A percentile compares a stretch with the other conserved stretches of the same genome.
Conservation (phyloP, 2,888 invertebrate species). For the Trisateles emortualis region DNA sequence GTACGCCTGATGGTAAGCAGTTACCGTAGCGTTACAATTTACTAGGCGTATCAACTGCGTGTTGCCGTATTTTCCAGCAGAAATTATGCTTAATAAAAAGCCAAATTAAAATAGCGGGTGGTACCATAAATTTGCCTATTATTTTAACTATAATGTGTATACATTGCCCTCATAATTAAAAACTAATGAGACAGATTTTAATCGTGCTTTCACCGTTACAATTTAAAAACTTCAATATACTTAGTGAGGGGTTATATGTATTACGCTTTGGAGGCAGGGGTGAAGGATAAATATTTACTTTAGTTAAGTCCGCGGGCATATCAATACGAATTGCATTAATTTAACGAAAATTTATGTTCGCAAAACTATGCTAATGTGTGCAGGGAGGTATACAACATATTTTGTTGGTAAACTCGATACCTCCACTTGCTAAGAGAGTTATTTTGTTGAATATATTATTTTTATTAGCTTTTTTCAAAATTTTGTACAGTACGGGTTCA, state of each 20-base stretch:
- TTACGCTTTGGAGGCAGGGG: slow-evolving; percentile 7
- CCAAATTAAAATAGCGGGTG: neutral
- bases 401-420: neutral
- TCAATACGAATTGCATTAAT: slow-evolving; percentile 11
- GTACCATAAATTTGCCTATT: neutral
- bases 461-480: too few relatives aligned
- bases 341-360: slow-evolving; percentile 2
- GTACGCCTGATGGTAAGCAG: too few relatives aligned
- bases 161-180: slow-evolving; percentile 6
- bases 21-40: too few relatives aligned
- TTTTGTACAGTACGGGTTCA: too few relatives aligned
- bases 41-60: too few relatives aligned
- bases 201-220: slow-evolving; percentile 5
- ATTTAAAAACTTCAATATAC: neutral
- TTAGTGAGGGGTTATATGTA: slow-evolving; percentile 4
- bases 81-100: neutral
- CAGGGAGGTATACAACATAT: neutral
- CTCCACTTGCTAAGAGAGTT: neutral
- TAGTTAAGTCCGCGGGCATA: neutral
- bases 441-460: too few relatives aligned
- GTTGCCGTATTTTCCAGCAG: too few relatives aligned
- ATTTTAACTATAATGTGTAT: neutral
- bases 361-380: neutral
- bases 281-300: neutral
- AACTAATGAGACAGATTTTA: slow-evolving; percentile 14